Base-by-base conservation (phyloP, 2,797 vertebrate species). In the Picus viridis region DNA sequence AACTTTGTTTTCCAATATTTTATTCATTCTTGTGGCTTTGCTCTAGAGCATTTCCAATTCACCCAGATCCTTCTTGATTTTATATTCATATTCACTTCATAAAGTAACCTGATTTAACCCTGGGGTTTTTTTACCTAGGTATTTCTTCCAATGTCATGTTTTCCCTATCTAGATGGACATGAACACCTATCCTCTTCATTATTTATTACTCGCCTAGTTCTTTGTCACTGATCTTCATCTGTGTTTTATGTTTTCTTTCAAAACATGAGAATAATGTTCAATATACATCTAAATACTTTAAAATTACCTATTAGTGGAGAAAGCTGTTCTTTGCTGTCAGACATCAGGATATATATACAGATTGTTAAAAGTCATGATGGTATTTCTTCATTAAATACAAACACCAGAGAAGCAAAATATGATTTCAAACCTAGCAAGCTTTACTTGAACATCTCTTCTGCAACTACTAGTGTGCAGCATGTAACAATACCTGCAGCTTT, bases 401-500 rank as follows among this genome's bases (percentile, higher is more conserved):
- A 3, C 24, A 73, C 19, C 10, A 6, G 12, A 90, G 24, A n/a
- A 84, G 39, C 19, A 83, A 80, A 11, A 47, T 9, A 54, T 69
- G 5, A 67, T 81, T 69, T 85, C 77, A 83, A 74, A 78, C 29
- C 30, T 59, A 58, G 16, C 47, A 39, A 57, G 12, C 4, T 30
- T 54, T 65, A 81, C 68, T 80, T 80, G 39, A 62, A 54, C 82
- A 89, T 34, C 36, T 64, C 41, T 17, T n/a, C 7, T n/a, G 34
- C 73, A 23, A 72, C 9, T 34, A 12, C 29, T 29, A 12, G 12
- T 23, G 12, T 80, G 93, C 49, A 57, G 70, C 23, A 92, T 80
- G 54, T 58, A 87, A 83, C 64, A 94, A 30, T 10, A 93, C 75
- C 91, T 63, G 9, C 34, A 95, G 71, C 26, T 88, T 88, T 90